Conservation (phyloP, 2,113 vertebrate species). For the Myiopsitta monachus region DNA sequence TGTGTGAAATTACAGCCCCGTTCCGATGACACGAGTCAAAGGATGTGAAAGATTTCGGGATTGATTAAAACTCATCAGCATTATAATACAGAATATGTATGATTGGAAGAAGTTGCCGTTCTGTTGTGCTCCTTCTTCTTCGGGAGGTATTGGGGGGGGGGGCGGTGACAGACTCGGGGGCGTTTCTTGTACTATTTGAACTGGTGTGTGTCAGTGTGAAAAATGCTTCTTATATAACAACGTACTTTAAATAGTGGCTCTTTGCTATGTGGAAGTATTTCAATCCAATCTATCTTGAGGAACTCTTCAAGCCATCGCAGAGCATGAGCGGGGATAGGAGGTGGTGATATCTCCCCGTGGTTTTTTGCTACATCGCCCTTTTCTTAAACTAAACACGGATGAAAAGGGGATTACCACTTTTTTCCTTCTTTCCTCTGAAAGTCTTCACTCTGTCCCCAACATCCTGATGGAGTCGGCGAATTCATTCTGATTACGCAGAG, state of each 20-base stretch:
- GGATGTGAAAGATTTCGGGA: conserved; percentile 59
- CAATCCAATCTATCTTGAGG: background rate
- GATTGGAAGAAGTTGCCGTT: conserved; percentile 9
- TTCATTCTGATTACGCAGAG: conserved; percentile 20
- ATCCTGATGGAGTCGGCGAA: background rate
- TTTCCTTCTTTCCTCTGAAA: background rate
- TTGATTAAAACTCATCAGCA: conserved; percentile 64
- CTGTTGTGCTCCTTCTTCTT: conserved; percentile 44
- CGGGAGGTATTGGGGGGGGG: background rate
- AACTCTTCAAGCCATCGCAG: background rate
- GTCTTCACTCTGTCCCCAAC: background rate
- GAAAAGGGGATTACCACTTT: background rate
- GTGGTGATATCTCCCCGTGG: background rate
- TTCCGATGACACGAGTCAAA: conserved; percentile 65
- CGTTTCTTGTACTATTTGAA: conserved; percentile 25
- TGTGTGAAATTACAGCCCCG: conserved; percentile 60
- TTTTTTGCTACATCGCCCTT: background rate
- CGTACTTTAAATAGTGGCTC: conserved; percentile 19
- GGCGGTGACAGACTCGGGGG: conserved; percentile 1
- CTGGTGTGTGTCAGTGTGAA: conserved; percentile 5
- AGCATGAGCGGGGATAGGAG: background rate
- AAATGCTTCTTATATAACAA: conserved; percentile 34
- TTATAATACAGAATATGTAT: conserved; percentile 52
- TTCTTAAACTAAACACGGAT: background rate
- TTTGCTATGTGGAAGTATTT: background rate